phyloP scores from a whole-genome alignment of 2,797 vertebrate species.

The Microctenopoma steveboyesi region DNA sequence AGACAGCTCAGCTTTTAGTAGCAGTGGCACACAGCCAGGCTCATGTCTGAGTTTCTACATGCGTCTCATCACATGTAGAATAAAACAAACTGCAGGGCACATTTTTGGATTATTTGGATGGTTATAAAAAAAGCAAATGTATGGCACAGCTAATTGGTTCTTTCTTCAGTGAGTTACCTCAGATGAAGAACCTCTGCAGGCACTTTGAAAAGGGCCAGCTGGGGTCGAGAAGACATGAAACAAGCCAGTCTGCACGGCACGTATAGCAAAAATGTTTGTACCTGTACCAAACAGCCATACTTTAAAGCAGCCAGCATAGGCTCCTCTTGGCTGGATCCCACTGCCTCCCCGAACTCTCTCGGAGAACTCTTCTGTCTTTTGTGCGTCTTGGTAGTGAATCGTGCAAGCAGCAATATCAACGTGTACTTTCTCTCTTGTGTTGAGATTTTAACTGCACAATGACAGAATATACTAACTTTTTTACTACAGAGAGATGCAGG shows the following conservation, averaged over 20 bases:
- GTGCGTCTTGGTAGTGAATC: background rate
- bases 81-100: conserved; percentile 19
- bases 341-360: background rate
- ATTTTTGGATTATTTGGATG: background rate
- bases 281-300: background rate
- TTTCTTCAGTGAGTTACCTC: conserved; percentile 7
- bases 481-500: too few relatives aligned
- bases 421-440: background rate
- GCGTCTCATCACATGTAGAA: conserved; percentile 6
- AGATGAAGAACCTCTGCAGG: background rate
- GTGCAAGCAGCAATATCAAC: background rate
- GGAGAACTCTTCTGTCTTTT: background rate
- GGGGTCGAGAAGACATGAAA: background rate
- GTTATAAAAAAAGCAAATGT: conserved; percentile 2
- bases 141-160: conserved; percentile 22
- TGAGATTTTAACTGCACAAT: too few relatives aligned
- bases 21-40: conserved; percentile 10
- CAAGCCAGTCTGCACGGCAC: background rate
- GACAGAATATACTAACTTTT: too few relatives aligned
- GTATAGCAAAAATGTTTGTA: background rate
- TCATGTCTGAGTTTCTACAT: conserved; percentile 15
- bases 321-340: background rate
- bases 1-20: conserved; percentile 51
- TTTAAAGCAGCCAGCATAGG: too few relatives aligned
- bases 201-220: background rate